Base-by-base conservation (phyloP, 2,113 vertebrate species). In the Protobothrops flavoviridis region DNA sequence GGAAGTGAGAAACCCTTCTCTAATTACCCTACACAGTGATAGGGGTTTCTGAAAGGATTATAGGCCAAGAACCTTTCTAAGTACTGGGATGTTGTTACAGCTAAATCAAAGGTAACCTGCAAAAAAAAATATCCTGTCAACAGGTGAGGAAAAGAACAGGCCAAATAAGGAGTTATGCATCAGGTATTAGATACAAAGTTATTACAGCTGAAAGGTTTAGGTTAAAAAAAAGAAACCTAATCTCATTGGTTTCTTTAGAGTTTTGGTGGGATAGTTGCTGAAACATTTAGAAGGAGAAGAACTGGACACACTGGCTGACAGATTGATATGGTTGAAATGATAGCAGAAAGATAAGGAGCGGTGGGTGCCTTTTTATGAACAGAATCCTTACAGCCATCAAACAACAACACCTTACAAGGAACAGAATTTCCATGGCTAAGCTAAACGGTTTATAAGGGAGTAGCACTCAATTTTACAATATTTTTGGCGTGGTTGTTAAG, bases 161-260 rank as follows among this genome's bases (percentile, higher is more conserved):
- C 90, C 94, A 90, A 53, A 93, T 96, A 97, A 96, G 95, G 91
- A 97, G 96, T 88, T 97, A 93, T 2, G 57, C 88, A 0, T 96
- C 95, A 94, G 96, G 97, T 69, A 96, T 97, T 97, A 97, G 97
- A 97, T 97, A 95, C 94, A 95, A 96, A 97, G 97, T 97, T 97
- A 98, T 98, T 98, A 97, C 96, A 96, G 98, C 97, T 97, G 97
- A 98, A 97, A 97, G 97, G 98, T 98, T 98, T 98, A 98, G 96
- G 94, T 95, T 50, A 50, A 39, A 85, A 85, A 90, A 53, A 21
- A 97, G 96, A 97, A 97, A 97, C 96, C 96, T 96, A 91, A 96
- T 96, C 96, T 74, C 94, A 96, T 94, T 88, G 95, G 94, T 96
- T 97, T 98, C 98, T 98, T 98, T 98, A 97, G 97, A 96, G 97